These are phyloP conservation scores for Carcinoscorpius rotundicauda DNA, from an alignment of 1,140 invertebrate species.

Conservation along the genomic window DNA sequence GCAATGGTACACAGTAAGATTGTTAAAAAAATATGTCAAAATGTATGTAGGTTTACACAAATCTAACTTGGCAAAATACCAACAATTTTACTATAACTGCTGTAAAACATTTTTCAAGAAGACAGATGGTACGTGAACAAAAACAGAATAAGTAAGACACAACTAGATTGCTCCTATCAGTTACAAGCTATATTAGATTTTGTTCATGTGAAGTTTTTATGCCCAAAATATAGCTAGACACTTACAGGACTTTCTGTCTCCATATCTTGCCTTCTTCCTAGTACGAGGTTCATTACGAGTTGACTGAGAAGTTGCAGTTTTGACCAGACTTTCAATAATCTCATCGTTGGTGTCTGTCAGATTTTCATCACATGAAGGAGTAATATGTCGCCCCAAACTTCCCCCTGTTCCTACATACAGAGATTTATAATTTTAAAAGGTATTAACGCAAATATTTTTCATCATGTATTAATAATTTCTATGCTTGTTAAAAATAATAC, in stretches of 20 bases:
- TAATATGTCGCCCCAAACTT: neutral
- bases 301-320: constrained; percentile 65
- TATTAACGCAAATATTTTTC: neutral
- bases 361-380: constrained; percentile 11
- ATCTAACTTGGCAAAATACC: constrained; percentile 28
- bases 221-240: constrained; percentile 24
- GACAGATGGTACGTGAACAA: constrained; percentile 1
- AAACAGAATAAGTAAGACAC: constrained; percentile 7
- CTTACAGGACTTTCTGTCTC: constrained; percentile 66
- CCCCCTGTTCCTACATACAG: neutral
- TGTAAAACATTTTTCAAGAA: constrained; percentile 1
- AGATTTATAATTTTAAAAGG: neutral
- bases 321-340: constrained; percentile 71
- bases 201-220: neutral
- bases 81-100: constrained; percentile 7
- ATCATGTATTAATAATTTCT: too few relatives aligned
- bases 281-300: constrained; percentile 60
- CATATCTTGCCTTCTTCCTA: constrained; percentile 45
- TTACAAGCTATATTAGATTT: too few relatives aligned
- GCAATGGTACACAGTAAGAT: too few relatives aligned
- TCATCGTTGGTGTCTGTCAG: constrained; percentile 77
- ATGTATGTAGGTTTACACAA: too few relatives aligned
- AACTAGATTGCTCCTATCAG: neutral
- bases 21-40: too few relatives aligned
- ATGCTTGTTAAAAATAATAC: too few relatives aligned